A percentile compares a stretch with the other conserved stretches of the same genome.
These are phyloP conservation scores for Nasonia vitripennis DNA, from an alignment of 1,140 invertebrate genomes.

Conservation along the genomic window DNA sequence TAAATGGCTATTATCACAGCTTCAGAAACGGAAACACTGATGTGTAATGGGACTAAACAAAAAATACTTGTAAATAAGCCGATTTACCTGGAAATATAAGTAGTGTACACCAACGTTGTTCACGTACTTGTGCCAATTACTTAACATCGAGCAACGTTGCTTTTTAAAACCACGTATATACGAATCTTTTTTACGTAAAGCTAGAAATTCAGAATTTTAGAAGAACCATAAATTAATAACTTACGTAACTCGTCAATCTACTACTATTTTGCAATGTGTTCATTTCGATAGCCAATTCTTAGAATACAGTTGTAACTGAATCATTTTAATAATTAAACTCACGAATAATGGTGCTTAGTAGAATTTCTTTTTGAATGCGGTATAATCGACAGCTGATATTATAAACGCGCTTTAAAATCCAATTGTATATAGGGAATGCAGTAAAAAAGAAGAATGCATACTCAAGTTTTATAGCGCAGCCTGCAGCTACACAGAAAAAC, in stretches of 20 bases:
- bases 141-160: neutral
- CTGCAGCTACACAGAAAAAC: no score
- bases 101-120: conserved; percentile 1
- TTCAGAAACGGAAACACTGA: conserved; percentile 12
- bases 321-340: no score
- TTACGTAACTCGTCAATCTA: no score
- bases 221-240: no score
- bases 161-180: neutral
- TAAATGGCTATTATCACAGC: conserved; percentile 13
- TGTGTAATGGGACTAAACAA: conserved; percentile 1
- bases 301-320: no score
- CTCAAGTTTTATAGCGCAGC: no score
- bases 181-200: neutral
- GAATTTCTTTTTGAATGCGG: no score
- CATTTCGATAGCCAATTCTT: no score
- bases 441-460: neutral
- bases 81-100: conserved; percentile 11
- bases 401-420: neutral
- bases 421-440: neutral
- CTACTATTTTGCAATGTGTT: no score
- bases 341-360: no score
- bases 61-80: conserved; percentile 19
- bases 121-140: conserved; percentile 15
- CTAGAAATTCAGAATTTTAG: no score
- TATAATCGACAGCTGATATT: no score